Percentiles rank a stretch among this genome's conserved stretches.
phyloP scores from a whole-genome alignment of 2,113 vertebrate genomes.

The Oreotrochilus melanogaster region DNA sequence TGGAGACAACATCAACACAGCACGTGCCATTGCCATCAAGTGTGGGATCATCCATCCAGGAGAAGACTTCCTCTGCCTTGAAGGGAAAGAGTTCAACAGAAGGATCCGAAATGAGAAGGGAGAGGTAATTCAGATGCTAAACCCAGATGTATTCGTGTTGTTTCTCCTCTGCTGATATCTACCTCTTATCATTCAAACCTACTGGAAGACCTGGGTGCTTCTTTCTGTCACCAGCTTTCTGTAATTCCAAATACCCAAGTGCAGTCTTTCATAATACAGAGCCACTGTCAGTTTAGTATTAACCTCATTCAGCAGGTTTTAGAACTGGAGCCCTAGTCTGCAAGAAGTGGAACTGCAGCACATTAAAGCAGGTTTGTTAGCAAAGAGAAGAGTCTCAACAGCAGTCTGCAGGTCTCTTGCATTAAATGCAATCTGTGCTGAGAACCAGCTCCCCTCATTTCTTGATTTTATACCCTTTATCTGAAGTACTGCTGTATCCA shows the following conservation, averaged over 20 bases:
- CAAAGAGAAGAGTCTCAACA: not conserved
- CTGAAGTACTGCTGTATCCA: not conserved
- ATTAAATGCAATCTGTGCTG: not conserved
- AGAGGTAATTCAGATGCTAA: conserved; percentile 79
- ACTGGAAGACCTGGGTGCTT: not conserved
- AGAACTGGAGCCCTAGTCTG: not conserved
- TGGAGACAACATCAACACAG: conserved; percentile 98
- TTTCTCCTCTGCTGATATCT: not conserved
- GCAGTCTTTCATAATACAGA: not conserved
- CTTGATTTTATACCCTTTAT: not conserved
- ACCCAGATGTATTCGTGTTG: not conserved
- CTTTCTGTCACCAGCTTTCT: not conserved
- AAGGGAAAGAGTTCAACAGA: conserved; percentile 98
- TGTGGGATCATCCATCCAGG: conserved; percentile 97
- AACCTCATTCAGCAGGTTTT: not conserved
- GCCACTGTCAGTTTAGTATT: not conserved
- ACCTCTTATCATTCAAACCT: accelerated
- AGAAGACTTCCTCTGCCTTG: conserved; percentile 97
- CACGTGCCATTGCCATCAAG: conserved; percentile 96
- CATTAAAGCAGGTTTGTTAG: not conserved
- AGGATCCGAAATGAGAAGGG: conserved; percentile 98
- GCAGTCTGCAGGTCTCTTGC: not conserved
- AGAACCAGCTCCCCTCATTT: not conserved
- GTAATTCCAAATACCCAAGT: not conserved
- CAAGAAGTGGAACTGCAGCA: not conserved